Conservation (phyloP, 2,797 vertebrate species). For the Galagoides demidoff region DNA sequence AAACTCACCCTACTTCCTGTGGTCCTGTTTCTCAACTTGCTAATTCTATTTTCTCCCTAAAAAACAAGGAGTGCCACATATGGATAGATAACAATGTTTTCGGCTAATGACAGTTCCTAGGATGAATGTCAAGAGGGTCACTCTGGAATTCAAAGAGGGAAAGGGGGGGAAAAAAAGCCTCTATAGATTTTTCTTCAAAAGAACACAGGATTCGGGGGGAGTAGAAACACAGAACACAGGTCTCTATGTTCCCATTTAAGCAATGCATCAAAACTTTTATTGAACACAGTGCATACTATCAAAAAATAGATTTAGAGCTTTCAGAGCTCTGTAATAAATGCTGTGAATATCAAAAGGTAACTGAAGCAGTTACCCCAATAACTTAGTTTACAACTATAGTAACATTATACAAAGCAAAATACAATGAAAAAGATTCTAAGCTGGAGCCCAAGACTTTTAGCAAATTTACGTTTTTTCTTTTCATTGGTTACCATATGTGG, state of each 20-base stretch:
- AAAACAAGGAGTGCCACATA: constrained; percentile 40
- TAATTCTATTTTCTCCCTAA: constrained; percentile 54
- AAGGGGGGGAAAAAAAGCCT: not conserved
- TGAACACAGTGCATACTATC: constrained; percentile 65
- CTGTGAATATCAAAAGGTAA: constrained; percentile 43
- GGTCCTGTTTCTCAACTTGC: constrained; percentile 21
- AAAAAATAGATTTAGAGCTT: constrained; percentile 61
- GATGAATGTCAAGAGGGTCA: constrained; percentile 60
- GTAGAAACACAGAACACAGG: constrained; percentile 60
- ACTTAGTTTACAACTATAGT: constrained; percentile 32
- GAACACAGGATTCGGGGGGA: constrained; percentile 20
- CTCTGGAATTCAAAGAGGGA: constrained; percentile 54
- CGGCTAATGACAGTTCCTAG: constrained; percentile 64
- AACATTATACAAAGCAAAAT: not conserved
- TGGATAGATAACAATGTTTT: constrained; percentile 50
- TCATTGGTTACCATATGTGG: not conserved
- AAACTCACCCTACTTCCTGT: constrained; percentile 30
- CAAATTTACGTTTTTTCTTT: constrained; percentile 15
- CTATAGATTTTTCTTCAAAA: constrained; percentile 66
- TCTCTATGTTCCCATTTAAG: constrained; percentile 67
- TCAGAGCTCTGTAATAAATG: constrained; percentile 14
- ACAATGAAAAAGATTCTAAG: constrained; percentile 5
- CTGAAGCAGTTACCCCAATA: not conserved
- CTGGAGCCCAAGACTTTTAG: not conserved
- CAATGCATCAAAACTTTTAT: constrained; percentile 71